Percentiles rank a stretch among this genome's conserved stretches.
Evolutionary conservation across 2,797 vertebrate genomes (phyloP).

Genomic region (Clangula hyemalis): DNA sequence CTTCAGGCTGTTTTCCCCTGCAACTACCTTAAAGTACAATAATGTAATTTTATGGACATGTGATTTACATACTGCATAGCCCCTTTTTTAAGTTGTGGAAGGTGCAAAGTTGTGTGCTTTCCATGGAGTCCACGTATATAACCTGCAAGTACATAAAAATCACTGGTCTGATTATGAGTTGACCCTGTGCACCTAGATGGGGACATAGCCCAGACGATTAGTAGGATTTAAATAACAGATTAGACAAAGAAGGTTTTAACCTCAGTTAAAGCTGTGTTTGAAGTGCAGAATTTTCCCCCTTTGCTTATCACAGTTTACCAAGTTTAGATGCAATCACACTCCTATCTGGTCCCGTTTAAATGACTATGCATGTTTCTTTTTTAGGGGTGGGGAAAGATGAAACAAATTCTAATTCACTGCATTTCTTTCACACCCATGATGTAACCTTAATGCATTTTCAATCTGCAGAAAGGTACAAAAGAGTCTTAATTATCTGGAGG

Average conservation of each 20-base stretch:
- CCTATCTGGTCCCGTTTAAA: not conserved
- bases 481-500: not conserved
- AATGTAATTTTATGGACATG: not conserved
- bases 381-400: accelerated
- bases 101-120: not conserved
- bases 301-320: not conserved
- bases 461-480: not conserved
- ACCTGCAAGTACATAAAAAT: not conserved
- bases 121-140: not conserved
- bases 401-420: not conserved
- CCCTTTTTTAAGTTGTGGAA: not conserved
- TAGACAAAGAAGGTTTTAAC: not conserved
- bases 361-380: not conserved
- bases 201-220: slow-evolving; percentile 8
- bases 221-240: slow-evolving; percentile 41
- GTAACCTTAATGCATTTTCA: not conserved
- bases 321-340: not conserved
- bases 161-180: not conserved
- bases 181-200: not conserved
- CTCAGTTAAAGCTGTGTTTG: not conserved
- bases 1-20: not conserved
- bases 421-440: not conserved
- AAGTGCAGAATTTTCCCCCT: not conserved
- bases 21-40: not conserved
- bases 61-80: not conserved